Evolutionary conservation across 1,140 invertebrate species (phyloP).

Genomic region (Ephestia elutella): DNA sequence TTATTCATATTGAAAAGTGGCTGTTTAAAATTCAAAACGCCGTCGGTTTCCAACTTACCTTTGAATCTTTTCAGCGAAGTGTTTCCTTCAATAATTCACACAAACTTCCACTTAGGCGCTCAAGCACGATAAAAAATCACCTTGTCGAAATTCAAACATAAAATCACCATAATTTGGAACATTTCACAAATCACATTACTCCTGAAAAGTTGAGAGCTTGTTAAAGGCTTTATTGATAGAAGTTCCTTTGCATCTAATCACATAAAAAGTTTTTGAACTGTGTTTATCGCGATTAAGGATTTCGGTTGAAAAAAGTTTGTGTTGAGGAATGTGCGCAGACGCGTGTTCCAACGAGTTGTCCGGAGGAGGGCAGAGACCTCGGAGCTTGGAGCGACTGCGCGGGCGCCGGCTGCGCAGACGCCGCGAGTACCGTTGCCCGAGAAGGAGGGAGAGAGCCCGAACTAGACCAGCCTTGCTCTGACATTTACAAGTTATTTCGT

Average conservation of each 20-base stretch:
- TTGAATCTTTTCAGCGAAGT: conserved; percentile 22
- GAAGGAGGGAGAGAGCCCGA: conserved; percentile 42
- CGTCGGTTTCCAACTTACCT: conserved; percentile 32
- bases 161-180: conserved; percentile 45
- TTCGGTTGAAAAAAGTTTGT: background rate
- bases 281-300: conserved; percentile 1
- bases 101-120: conserved; percentile 32
- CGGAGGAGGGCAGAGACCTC: conserved; percentile 59
- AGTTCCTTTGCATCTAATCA: conserved; percentile 26
- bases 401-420: conserved; percentile 42
- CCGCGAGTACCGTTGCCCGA: conserved; percentile 61
- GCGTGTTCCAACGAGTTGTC: conserved; percentile 22
- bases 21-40: conserved; percentile 25
- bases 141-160: conserved; percentile 32
- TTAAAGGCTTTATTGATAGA: conserved; percentile 32
- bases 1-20: conserved; percentile 31
- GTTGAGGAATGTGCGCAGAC: conserved; percentile 24
- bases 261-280: conserved; percentile 25
- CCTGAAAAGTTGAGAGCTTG: conserved; percentile 22
- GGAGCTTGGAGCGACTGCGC: conserved; percentile 30
- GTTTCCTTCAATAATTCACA: conserved; percentile 30
- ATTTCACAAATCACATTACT: conserved; percentile 50
- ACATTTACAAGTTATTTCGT: conserved; percentile 60
- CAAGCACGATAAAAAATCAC: conserved; percentile 43
- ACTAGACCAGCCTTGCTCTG: conserved; percentile 29